Percentiles rank a stretch among this genome's conserved stretches.
Conservation (phyloP, 2,797 vertebrate species). For the Pogonophryne albipinna region DNA sequence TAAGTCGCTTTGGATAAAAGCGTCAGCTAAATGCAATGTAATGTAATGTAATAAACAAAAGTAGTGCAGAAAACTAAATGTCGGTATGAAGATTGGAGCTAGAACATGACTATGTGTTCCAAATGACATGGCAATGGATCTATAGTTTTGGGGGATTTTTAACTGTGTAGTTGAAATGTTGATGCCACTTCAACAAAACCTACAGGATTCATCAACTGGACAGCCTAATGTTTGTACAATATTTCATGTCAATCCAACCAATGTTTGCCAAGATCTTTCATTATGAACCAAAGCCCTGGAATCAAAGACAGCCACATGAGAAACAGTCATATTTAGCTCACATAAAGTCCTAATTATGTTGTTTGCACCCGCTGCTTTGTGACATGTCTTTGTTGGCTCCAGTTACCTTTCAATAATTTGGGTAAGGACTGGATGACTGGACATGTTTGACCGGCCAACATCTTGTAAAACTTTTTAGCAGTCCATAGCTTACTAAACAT, state of each 20-base stretch:
- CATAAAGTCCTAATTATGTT: slow-evolving; percentile 4
- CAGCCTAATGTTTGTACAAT: background rate
- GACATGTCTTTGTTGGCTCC: slow-evolving; percentile 41
- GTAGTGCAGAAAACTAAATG: background rate
- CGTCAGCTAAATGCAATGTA: too few species aligned
- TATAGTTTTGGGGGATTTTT: too few species aligned
- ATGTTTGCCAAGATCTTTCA: background rate
- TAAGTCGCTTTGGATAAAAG: too few species aligned
- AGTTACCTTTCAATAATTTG: slow-evolving; percentile 30
- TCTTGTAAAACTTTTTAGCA: slow-evolving; percentile 49
- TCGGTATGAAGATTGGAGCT: background rate
- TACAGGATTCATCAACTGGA: background rate
- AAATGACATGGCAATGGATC: background rate
- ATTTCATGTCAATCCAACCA: background rate
- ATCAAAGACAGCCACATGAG: slow-evolving; percentile 12
- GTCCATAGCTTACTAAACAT: slow-evolving; percentile 64
- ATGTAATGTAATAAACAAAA: too few species aligned
- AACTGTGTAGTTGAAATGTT: too few species aligned
- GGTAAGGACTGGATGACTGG: slow-evolving; percentile 24
- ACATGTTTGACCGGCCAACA: slow-evolving; percentile 54
- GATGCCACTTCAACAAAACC: background rate
- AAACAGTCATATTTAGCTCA: slow-evolving; percentile 20
- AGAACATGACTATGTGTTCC: background rate
- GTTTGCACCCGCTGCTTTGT: background rate
- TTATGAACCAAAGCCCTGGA: background rate